These are phyloP conservation scores for Hyla sarda DNA, from an alignment of 2,113 vertebrate species.

Conservation along the genomic window DNA sequence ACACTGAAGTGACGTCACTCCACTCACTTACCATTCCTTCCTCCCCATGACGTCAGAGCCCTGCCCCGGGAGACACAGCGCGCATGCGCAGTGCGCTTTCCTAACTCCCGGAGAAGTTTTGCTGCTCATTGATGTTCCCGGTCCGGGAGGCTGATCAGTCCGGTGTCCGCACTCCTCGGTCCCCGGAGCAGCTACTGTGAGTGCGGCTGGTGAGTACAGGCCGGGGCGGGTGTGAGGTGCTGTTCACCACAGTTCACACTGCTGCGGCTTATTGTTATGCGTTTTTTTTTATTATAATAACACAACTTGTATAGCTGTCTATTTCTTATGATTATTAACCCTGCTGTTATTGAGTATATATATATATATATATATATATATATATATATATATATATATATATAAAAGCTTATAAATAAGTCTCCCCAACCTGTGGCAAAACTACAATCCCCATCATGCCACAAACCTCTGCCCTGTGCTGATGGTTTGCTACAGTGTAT, in stretches of 20 bases:
- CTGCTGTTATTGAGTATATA: too few relatives aligned
- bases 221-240: too few relatives aligned
- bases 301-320: too few relatives aligned
- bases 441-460: too few relatives aligned
- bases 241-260: not conserved
- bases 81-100: conserved; percentile 18
- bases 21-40: not conserved
- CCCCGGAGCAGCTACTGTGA: not conserved
- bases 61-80: not conserved
- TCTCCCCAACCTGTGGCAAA: too few relatives aligned
- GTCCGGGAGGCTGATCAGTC: not conserved
- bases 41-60: not conserved
- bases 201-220: not conserved
- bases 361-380: too few relatives aligned
- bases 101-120: conserved; percentile 9
- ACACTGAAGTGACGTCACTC: too few relatives aligned
- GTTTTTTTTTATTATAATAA: not conserved
- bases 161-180: not conserved
- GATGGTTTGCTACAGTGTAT: not conserved
- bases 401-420: too few relatives aligned
- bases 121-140: not conserved
- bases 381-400: too few relatives aligned
- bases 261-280: not conserved
- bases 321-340: too few relatives aligned
- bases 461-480: not conserved